Evolutionary conservation across 2,888 invertebrate species (phyloP).

Genomic region (Periphyllus acericola): DNA sequence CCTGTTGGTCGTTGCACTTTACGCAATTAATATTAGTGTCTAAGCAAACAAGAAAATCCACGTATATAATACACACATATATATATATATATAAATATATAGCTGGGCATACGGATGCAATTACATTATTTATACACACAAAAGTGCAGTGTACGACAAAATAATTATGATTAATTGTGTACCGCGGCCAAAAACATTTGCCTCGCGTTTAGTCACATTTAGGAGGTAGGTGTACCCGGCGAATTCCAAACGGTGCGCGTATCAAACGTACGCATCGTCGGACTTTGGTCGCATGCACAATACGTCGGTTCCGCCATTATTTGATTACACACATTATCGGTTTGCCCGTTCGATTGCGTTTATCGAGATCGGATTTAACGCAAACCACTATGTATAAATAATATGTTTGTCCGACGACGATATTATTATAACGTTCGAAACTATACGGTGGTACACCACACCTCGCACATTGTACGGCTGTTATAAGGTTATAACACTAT

Average conservation of each 20-base stretch:
- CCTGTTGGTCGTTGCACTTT: neutral
- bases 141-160: neutral
- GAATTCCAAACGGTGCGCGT: neutral
- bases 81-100: no score
- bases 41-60: neutral
- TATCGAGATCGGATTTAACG: neutral
- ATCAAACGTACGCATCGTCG: neutral
- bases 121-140: neutral
- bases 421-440: no score
- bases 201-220: neutral
- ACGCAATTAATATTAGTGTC: slow-evolving; percentile 6
- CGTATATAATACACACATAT: neutral
- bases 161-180: neutral
- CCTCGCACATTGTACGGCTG: no score
- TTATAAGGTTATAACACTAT: no score
- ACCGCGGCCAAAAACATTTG: neutral
- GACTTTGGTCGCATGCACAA: neutral
- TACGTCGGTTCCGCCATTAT: neutral
- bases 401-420: neutral
- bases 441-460: no score
- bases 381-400: neutral
- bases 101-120: no score
- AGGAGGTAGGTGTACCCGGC: neutral
- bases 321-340: neutral
- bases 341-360: neutral